Percentiles rank a stretch among this genome's conserved stretches.
Conservation (phyloP, 2,888 invertebrate species). For the Patella ulyssiponensis region DNA sequence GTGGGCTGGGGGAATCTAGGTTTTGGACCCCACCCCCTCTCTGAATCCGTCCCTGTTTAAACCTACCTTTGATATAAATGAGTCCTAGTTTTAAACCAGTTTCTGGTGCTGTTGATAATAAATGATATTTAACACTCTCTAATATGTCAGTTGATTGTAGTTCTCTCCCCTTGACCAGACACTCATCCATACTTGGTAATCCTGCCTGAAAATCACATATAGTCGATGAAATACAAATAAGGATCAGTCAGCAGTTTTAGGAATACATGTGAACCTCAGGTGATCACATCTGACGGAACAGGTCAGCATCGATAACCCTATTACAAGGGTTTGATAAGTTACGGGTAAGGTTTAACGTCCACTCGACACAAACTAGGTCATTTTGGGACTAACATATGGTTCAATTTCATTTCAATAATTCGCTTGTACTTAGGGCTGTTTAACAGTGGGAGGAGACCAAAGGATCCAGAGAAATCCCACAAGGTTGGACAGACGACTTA, state of each 20-base stretch:
- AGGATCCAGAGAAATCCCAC: too few species aligned
- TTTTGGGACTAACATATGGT: too few species aligned
- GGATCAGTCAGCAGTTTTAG: too few species aligned
- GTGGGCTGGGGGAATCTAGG: too few species aligned
- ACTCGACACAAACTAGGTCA: too few species aligned
- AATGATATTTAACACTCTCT: conserved; percentile 62
- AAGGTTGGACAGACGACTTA: too few species aligned
- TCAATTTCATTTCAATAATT: too few species aligned
- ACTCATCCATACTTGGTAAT: conserved; percentile 64
- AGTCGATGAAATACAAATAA: too few species aligned
- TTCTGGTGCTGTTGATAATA: conserved; percentile 65
- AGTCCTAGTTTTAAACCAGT: conserved; percentile 66
- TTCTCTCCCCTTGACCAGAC: conserved; percentile 60
- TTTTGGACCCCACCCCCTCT: not conserved
- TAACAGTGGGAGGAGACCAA: too few species aligned
- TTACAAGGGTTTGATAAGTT: not conserved
- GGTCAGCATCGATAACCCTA: not conserved
- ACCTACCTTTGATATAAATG: conserved; percentile 62
- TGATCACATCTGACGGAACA: not conserved
- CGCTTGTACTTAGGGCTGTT: too few species aligned
- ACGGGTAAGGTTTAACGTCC: too few species aligned
- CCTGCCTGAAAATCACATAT: conserved; percentile 53
- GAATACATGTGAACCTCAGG: too few species aligned
- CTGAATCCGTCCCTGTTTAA: not conserved
- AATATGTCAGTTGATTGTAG: conserved; percentile 42